phyloP scores from a whole-genome alignment of 2,888 invertebrate genomes.

The Empis livida region DNA sequence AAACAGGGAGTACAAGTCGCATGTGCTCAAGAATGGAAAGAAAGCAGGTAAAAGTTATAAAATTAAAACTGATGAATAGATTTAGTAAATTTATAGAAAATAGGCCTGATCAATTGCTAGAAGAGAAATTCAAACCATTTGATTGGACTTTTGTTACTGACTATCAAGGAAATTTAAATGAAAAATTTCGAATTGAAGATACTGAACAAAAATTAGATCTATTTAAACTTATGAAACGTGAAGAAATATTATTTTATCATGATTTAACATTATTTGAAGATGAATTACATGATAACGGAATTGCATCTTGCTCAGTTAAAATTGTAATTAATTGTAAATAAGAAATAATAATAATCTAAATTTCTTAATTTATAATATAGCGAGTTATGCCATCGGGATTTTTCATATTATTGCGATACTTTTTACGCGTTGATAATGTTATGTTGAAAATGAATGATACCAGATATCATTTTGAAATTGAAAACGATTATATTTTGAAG shows the following conservation, averaged over 20 bases:
- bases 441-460: conserved; percentile 81
- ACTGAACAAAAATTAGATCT: conserved; percentile 72
- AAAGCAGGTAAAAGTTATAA: conserved; percentile 51
- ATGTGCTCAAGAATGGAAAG: conserved; percentile 83
- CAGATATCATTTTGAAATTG: conserved; percentile 65
- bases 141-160: conserved; percentile 97
- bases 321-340: conserved; percentile 49
- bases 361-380: conserved; percentile 40
- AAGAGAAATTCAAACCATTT: conserved; percentile 73
- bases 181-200: conserved; percentile 43
- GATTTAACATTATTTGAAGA: conserved; percentile 94
- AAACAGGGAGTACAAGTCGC: conserved; percentile 71
- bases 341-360: background rate
- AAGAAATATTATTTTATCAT: conserved; percentile 87
- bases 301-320: conserved; percentile 80
- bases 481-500: conserved; percentile 62
- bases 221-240: conserved; percentile 74
- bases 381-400: conserved; percentile 93
- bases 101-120: conserved; percentile 51
- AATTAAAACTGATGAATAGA: background rate
- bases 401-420: conserved; percentile 80
- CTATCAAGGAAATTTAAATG: conserved; percentile 69
- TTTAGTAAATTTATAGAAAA: background rate
- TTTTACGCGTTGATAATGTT: conserved; percentile 88
- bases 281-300: conserved; percentile 95